phyloP scores from a whole-genome alignment of 2,797 vertebrate genomes.

The Mallotus villosus region DNA sequence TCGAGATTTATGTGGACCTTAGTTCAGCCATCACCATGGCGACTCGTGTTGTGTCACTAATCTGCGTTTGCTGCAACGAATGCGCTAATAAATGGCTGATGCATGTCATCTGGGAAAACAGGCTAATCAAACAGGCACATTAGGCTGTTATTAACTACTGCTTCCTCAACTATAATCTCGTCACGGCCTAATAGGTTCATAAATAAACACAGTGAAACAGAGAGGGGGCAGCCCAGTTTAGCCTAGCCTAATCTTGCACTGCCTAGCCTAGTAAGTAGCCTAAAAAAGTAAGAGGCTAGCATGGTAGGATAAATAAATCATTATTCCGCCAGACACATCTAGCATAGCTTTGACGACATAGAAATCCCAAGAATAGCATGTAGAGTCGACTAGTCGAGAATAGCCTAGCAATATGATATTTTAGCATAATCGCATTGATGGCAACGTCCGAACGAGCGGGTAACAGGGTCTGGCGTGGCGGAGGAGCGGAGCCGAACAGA shows the following conservation, averaged over 20 bases:
- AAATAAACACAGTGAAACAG: slow-evolving; percentile 30
- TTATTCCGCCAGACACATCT: too few relatives aligned
- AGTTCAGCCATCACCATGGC: background rate
- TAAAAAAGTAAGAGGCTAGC: too few relatives aligned
- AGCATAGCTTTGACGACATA: too few relatives aligned
- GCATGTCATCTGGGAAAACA: slow-evolving; percentile 23
- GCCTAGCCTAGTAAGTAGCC: background rate
- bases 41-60: slow-evolving; percentile 20
- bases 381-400: too few relatives aligned
- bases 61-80: slow-evolving; percentile 23
- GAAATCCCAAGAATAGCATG: too few relatives aligned
- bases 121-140: slow-evolving; percentile 57
- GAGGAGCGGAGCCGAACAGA: too few relatives aligned
- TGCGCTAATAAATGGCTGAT: slow-evolving; percentile 32
- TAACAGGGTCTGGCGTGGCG: too few relatives aligned
- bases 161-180: slow-evolving; percentile 20
- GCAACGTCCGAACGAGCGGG: too few relatives aligned
- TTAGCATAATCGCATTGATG: too few relatives aligned
- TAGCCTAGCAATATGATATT: too few relatives aligned
- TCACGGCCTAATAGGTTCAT: slow-evolving; percentile 33
- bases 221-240: background rate
- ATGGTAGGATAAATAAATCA: too few relatives aligned
- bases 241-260: too few relatives aligned
- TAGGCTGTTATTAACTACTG: slow-evolving; percentile 30
- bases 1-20: background rate